Evolutionary conservation across 2,797 vertebrate species (phyloP).

Genomic region (Alcedo quadribrachys): DNA sequence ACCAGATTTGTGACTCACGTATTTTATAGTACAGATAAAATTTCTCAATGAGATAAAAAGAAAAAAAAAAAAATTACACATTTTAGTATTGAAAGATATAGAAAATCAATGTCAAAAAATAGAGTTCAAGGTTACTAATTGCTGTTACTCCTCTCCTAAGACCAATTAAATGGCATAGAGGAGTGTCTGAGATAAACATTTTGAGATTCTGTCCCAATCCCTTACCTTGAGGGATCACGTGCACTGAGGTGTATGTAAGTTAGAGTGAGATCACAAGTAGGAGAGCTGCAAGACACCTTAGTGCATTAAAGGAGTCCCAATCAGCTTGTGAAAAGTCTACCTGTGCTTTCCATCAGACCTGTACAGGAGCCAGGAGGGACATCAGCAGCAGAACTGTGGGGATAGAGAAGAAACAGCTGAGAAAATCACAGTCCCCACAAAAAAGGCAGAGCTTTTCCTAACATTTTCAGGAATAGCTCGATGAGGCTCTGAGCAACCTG

Average conservation of each 20-base stretch:
- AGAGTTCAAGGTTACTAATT: background rate
- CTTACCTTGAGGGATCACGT: background rate
- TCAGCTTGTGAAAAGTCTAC: background rate
- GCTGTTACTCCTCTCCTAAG: background rate
- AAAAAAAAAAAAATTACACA: background rate
- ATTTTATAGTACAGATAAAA: background rate
- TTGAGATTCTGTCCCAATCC: background rate
- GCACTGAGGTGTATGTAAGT: rapidly evolving
- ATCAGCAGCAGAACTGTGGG: background rate
- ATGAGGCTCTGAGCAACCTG: too few species aligned
- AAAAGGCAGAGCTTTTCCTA: background rate
- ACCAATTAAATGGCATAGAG: background rate
- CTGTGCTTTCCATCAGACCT: background rate
- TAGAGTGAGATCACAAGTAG: background rate
- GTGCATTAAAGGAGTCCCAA: background rate
- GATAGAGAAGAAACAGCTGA: background rate
- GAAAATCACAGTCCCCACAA: rapidly evolving
- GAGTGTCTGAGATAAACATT: background rate
- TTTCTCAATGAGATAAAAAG: background rate
- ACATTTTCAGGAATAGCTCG: too few species aligned
- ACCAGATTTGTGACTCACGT: background rate
- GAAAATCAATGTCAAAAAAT: background rate
- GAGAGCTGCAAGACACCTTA: background rate
- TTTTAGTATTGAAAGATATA: background rate
- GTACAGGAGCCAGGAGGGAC: background rate